These are phyloP conservation scores for Heteractis magnifica DNA, from an alignment of 92 coral and sea anemone genomes.

Conservation along the genomic window DNA sequence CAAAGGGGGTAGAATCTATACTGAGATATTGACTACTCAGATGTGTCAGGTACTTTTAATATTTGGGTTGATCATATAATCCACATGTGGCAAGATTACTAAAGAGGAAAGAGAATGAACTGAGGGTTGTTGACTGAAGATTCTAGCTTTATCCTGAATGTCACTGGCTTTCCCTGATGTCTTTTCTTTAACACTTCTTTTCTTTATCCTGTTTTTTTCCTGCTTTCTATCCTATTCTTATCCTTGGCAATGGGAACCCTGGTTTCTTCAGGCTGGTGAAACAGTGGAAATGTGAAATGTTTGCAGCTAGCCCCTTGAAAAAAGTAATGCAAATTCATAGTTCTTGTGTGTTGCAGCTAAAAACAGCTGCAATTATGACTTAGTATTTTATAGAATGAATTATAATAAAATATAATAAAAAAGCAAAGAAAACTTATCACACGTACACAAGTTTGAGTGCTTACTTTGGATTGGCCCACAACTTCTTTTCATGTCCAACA, in stretches of 20 bases:
- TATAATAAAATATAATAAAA: neutral
- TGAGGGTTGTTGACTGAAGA: neutral
- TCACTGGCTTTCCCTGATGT: neutral
- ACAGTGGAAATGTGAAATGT: neutral
- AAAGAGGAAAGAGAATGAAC: neutral
- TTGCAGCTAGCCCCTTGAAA: too few relatives aligned
- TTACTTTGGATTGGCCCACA: conserved; percentile 83
- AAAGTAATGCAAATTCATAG: too few relatives aligned
- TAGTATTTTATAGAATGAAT: neutral
- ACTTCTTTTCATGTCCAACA: conserved; percentile 61
- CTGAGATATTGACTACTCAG: too few relatives aligned
- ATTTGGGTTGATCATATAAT: too few relatives aligned
- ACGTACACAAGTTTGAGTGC: conserved; percentile 7
- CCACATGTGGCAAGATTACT: neutral
- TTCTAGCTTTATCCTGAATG: neutral
- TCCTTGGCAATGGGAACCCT: neutral
- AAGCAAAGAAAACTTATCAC: neutral
- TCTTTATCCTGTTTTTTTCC: neutral
- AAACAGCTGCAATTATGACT: neutral
- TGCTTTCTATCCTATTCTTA: neutral
- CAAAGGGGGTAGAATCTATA: too few relatives aligned
- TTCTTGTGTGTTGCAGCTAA: too few relatives aligned
- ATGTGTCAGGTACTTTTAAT: too few relatives aligned
- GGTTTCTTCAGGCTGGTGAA: neutral
- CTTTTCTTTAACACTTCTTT: too few relatives aligned